Evolutionary conservation across 2,888 invertebrate species (phyloP).

Genomic region (Schizotus pectinicornis): DNA sequence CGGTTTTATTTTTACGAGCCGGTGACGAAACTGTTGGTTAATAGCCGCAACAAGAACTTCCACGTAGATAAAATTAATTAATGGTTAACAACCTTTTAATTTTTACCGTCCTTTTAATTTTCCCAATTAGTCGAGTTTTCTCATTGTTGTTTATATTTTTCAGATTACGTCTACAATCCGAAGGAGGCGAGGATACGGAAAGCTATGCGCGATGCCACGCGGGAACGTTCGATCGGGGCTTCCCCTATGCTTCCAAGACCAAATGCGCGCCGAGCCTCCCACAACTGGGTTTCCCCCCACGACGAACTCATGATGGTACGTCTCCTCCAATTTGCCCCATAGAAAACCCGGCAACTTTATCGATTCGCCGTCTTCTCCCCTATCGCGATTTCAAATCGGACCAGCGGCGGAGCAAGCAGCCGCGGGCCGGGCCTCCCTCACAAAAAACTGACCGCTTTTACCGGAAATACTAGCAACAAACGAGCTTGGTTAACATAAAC

Average conservation of each 20-base stretch:
- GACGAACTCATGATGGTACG: conserved; percentile 55
- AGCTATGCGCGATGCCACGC: conserved; percentile 62
- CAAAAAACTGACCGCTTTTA: background rate
- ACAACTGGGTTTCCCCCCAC: conserved; percentile 47
- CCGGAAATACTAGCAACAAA: too few species aligned
- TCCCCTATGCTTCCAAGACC: conserved; percentile 64
- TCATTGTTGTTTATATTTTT: conserved; percentile 24
- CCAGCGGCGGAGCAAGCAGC: background rate
- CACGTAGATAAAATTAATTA: too few species aligned
- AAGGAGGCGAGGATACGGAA: conserved; percentile 68
- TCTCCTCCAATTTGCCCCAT: background rate
- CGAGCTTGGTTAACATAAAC: too few species aligned
- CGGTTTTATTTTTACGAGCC: too few species aligned
- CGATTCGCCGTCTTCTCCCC: conserved; percentile 4
- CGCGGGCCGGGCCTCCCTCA: background rate
- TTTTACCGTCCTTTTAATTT: too few species aligned
- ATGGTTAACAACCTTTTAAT: background rate
- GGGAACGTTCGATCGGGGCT: conserved; percentile 59
- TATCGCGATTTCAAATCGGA: background rate
- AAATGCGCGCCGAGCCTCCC: conserved; percentile 58
- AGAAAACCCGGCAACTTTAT: background rate
- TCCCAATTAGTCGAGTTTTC: too few species aligned
- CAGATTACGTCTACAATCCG: conserved; percentile 70
- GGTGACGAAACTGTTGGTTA: too few species aligned
- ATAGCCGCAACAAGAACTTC: too few species aligned